phyloP scores from a whole-genome alignment of 2,888 invertebrate genomes.

The Meandrusa payeni region DNA sequence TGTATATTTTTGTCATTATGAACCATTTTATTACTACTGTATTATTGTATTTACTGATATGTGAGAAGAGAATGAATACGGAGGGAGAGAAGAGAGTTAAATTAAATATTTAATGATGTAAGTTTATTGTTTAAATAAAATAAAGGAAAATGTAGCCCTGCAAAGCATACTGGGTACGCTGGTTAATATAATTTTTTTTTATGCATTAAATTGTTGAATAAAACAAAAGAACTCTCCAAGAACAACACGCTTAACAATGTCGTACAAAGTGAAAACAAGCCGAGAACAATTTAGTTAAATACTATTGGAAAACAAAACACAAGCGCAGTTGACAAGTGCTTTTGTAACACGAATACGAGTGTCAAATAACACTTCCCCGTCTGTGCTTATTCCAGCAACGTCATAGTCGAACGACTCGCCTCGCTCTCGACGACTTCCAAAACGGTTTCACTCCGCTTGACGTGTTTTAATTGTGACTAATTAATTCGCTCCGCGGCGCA shows the following conservation, averaged over 20 bases:
- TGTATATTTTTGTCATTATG: no score
- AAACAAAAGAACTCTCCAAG: neutral
- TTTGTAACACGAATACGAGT: constrained; percentile 7
- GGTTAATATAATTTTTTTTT: no score
- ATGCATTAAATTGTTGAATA: no score
- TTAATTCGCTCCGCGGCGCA: constrained; percentile 53
- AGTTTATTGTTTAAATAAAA: no score
- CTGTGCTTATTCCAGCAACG: neutral
- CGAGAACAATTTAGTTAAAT: neutral
- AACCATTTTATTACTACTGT: no score
- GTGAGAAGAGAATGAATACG: no score
- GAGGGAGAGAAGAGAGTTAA: no score
- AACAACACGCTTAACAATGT: neutral
- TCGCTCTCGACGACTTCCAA: constrained; percentile 15
- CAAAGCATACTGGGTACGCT: no score
- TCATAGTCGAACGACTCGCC: constrained; percentile 1
- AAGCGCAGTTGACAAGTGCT: neutral
- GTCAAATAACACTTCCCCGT: constrained; percentile 1
- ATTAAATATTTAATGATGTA: no score
- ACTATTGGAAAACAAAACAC: neutral
- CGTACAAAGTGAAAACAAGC: neutral
- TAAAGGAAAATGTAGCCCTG: no score
- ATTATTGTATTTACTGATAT: no score
- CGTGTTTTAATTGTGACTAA: constrained; percentile 56
- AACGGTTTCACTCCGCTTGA: constrained; percentile 45